Conservation (phyloP, 2,888 invertebrate genomes). For the Zelleria hepariella region DNA sequence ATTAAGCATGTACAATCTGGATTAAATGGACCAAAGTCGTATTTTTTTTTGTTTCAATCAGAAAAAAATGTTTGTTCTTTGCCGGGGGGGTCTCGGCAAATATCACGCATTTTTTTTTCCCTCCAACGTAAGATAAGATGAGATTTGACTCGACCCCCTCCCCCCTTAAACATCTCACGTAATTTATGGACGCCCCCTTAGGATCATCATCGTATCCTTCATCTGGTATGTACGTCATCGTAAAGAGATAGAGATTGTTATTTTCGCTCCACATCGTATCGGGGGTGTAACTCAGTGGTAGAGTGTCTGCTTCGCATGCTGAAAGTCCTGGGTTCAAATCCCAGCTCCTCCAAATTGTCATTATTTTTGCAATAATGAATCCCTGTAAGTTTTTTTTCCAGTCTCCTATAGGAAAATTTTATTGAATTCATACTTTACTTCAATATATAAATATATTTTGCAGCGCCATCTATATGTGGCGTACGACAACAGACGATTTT, state of each 20-base stretch:
- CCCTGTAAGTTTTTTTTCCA: neutral
- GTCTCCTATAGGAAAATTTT: no score
- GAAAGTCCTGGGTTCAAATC: constrained; percentile 71
- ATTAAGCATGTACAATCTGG: no score
- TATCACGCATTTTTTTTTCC: no score
- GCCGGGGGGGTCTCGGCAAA: no score
- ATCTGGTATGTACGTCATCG: constrained; percentile 8
- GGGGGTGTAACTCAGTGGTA: constrained; percentile 69
- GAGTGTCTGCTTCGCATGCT: constrained; percentile 67
- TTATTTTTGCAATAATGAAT: neutral
- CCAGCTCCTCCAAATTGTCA: constrained; percentile 52
- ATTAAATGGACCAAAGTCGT: no score
- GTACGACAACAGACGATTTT: neutral
- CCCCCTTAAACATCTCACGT: no score
- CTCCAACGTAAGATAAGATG: no score
- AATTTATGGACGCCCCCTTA: no score
- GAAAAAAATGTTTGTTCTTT: no score
- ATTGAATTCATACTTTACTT: no score
- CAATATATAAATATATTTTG: neutral
- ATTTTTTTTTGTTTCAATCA: no score
- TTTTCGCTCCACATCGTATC: constrained; percentile 12
- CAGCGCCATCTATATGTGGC: neutral
- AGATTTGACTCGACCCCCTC: no score
- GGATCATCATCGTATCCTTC: neutral
- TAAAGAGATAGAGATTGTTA: neutral